Percentiles rank a stretch among this genome's conserved stretches.
Conservation (phyloP, 30 jellyfish, hydroid and myxozoan species). For the Hydra vulgaris region DNA sequence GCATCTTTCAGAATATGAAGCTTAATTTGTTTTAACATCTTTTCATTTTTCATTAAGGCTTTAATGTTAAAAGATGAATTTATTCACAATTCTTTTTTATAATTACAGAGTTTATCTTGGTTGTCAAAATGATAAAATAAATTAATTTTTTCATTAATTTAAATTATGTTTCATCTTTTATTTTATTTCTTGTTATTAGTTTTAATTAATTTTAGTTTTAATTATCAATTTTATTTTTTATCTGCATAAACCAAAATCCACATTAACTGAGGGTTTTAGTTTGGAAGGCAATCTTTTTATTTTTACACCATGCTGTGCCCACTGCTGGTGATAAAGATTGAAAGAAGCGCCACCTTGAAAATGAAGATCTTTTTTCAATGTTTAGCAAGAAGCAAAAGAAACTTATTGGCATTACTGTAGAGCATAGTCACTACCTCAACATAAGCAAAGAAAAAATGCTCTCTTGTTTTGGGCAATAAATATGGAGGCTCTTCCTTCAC, state of each 20-base stretch:
- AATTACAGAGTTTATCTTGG: no score
- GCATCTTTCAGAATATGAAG: neutral
- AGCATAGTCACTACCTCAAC: neutral
- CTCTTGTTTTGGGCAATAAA: neutral
- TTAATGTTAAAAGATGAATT: neutral
- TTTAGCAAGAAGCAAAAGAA: neutral
- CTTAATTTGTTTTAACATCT: neutral
- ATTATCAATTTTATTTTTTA: no score
- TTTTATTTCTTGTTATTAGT: no score
- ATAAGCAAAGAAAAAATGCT: neutral
- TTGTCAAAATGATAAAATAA: no score
- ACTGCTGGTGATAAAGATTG: neutral
- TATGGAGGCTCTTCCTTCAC: neutral
- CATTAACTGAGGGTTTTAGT: neutral
- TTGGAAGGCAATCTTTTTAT: no score
- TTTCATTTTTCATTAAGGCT: neutral
- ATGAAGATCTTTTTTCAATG: neutral
- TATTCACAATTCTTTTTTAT: neutral
- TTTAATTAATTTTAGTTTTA: no score
- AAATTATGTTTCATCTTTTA: no score
- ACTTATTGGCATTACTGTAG: neutral
- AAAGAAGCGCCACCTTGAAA: neutral
- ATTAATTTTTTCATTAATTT: no score
- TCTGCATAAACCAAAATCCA: no score
- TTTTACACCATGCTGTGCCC: neutral